Percentiles rank a stretch among this genome's conserved stretches.
Evolutionary conservation across 2,888 invertebrate species (phyloP).

Genomic region (Physocephala rufipes): DNA sequence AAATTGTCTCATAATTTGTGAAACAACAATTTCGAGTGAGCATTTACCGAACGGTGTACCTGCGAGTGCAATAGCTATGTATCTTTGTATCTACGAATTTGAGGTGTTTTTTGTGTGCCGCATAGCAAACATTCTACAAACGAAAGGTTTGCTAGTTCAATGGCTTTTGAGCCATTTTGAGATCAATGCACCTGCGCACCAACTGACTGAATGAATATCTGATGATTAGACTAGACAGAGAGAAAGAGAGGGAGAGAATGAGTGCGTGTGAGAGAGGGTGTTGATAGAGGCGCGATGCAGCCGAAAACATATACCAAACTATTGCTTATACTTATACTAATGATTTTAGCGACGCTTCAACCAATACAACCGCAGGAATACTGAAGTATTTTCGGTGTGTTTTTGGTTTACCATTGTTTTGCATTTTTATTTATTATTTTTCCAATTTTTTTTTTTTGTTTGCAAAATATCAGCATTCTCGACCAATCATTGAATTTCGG

Average conservation of each 20-base stretch:
- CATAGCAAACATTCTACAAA: constrained; percentile 36
- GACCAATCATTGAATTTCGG: constrained; percentile 43
- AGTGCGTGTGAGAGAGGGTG: constrained; percentile 6
- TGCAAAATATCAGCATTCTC: constrained; percentile 24
- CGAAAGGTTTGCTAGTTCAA: constrained; percentile 54
- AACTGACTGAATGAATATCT: constrained; percentile 29
- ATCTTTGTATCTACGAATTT: not conserved
- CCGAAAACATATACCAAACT: not conserved
- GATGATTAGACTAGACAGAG: not conserved
- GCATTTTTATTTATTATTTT: too few species aligned
- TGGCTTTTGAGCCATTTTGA: constrained; percentile 64
- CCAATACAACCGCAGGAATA: too few species aligned
- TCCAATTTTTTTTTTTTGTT: constrained; percentile 28
- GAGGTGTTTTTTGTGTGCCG: constrained; percentile 20
- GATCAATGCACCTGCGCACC: constrained; percentile 60
- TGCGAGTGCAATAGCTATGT: not conserved
- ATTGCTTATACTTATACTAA: constrained; percentile 22
- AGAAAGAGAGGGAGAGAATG: constrained; percentile 26
- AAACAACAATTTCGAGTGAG: constrained; percentile 28
- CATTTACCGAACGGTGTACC: constrained; percentile 17
- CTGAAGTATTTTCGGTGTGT: constrained; percentile 7
- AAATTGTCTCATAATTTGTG: constrained; percentile 28
- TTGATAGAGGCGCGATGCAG: constrained; percentile 19
- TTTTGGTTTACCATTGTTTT: too few species aligned
- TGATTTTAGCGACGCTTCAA: constrained; percentile 30